These are phyloP conservation scores for Bucco capensis DNA, from an alignment of 2,113 vertebrate species.

Conservation along the genomic window DNA sequence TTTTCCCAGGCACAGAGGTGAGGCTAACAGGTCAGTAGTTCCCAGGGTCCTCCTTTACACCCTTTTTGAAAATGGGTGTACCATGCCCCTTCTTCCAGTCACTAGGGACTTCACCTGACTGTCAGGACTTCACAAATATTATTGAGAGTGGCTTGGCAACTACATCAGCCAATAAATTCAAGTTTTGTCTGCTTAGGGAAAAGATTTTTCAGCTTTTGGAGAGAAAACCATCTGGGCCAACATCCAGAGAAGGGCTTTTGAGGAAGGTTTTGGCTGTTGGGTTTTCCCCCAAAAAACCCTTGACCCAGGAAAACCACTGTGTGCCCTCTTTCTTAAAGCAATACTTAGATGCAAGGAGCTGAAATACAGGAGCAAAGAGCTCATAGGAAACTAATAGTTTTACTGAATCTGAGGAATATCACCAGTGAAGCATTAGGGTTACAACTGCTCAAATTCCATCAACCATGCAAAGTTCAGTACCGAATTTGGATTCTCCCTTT, in stretches of 20 bases:
- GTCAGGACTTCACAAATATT: no score
- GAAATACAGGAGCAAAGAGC: not conserved
- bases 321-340: not conserved
- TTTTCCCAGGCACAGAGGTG: no score
- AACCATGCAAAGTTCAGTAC: not conserved
- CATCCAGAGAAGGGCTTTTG: not conserved
- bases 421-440: not conserved
- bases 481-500: not conserved
- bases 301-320: not conserved
- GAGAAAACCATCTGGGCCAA: not conserved
- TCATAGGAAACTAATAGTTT: not conserved
- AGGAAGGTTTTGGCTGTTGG: not conserved
- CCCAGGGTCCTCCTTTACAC: no score
- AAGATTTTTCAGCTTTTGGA: not conserved
- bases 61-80: no score
- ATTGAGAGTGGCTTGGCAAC: no score
- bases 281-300: no score
- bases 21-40: no score
- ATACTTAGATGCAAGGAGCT: not conserved
- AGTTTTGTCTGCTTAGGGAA: not conserved
- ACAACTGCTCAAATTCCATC: not conserved
- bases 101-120: no score
- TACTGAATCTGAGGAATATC: not conserved
- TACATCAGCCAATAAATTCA: no score
- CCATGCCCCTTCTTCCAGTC: no score